A percentile compares a stretch with the other conserved stretches of the same genome.
Evolutionary conservation across 2,888 invertebrate species (phyloP).

Genomic region (Drosophila suboccidentalis): DNA sequence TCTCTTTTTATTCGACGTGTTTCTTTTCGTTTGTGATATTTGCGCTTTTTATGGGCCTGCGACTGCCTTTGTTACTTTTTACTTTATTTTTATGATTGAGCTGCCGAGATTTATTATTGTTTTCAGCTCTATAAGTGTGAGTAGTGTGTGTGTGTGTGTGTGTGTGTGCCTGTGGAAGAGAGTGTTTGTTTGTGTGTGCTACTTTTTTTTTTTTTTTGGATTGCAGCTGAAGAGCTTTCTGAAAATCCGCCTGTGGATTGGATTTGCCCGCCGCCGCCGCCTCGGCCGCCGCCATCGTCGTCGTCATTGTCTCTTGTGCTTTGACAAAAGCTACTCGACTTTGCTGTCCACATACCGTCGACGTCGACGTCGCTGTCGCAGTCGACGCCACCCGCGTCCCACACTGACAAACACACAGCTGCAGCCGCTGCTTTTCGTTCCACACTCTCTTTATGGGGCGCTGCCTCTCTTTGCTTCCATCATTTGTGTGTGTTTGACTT

Average conservation of each 20-base stretch:
- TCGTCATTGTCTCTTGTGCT: slow-evolving; percentile 39
- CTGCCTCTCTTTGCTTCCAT: neutral
- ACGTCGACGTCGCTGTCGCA: neutral
- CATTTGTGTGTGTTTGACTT: slow-evolving; percentile 46
- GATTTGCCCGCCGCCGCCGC: slow-evolving; percentile 33
- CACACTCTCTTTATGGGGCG: slow-evolving; percentile 4
- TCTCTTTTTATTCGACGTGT: slow-evolving; percentile 33
- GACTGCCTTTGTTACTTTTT: slow-evolving; percentile 66
- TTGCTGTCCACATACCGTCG: slow-evolving; percentile 15
- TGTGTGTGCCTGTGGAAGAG: slow-evolving; percentile 4
- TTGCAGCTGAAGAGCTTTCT: slow-evolving; percentile 54
- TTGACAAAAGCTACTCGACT: slow-evolving; percentile 57
- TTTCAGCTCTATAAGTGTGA: slow-evolving; percentile 47
- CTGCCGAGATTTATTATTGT: slow-evolving; percentile 73
- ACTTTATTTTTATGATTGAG: slow-evolving; percentile 61
- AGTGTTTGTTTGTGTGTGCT: slow-evolving; percentile 3
- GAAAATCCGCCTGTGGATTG: slow-evolving; percentile 68
- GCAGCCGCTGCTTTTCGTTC: slow-evolving; percentile 1
- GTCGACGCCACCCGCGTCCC: slow-evolving; percentile 2
- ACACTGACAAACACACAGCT: slow-evolving; percentile 11
- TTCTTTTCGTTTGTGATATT: slow-evolving; percentile 54
- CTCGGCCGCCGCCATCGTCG: slow-evolving; percentile 29
- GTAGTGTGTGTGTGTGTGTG: slow-evolving; percentile 19
- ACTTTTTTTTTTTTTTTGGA: slow-evolving; percentile 36
- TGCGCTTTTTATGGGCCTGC: slow-evolving; percentile 66